phyloP scores from a whole-genome alignment of 2,888 invertebrate genomes.

The Pristionchus entomophagus region DNA sequence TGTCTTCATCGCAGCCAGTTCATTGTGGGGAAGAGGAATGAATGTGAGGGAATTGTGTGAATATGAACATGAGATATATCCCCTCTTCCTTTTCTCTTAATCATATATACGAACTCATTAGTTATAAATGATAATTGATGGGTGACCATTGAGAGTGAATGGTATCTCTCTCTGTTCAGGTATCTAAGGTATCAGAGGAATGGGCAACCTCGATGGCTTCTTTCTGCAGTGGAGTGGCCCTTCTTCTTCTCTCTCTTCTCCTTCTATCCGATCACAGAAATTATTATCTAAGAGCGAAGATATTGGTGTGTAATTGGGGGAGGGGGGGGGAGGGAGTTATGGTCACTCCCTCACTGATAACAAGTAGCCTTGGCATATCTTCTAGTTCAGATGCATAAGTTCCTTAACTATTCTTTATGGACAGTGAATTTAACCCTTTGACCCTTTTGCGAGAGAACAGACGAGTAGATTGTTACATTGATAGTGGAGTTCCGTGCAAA shows the following conservation, averaged over 20 bases:
- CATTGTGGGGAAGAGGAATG: conserved; percentile 40
- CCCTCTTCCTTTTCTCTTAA: too few species aligned
- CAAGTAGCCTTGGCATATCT: too few species aligned
- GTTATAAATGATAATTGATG: too few species aligned
- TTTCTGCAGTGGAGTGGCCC: neutral
- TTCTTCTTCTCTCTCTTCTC: conserved; percentile 32
- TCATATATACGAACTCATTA: too few species aligned
- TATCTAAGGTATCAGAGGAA: neutral
- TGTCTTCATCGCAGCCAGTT: conserved; percentile 33
- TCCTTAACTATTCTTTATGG: too few species aligned
- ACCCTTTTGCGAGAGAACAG: neutral
- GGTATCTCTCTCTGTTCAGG: neutral
- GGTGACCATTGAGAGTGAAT: neutral
- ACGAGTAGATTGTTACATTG: conserved; percentile 14
- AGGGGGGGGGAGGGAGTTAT: too few species aligned
- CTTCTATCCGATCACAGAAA: conserved; percentile 40
- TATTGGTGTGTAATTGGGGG: conserved; percentile 6
- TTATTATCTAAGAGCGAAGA: neutral
- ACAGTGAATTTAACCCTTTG: neutral
- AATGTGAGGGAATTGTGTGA: conserved; percentile 3
- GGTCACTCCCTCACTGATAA: neutral
- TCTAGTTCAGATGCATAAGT: too few species aligned
- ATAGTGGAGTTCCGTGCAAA: neutral
- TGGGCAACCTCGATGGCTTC: neutral
- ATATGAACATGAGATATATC: neutral